Percentiles rank a stretch among this genome's conserved stretches.
phyloP scores from a whole-genome alignment of 2,797 vertebrate genomes.

The Holocentrus rufus region DNA sequence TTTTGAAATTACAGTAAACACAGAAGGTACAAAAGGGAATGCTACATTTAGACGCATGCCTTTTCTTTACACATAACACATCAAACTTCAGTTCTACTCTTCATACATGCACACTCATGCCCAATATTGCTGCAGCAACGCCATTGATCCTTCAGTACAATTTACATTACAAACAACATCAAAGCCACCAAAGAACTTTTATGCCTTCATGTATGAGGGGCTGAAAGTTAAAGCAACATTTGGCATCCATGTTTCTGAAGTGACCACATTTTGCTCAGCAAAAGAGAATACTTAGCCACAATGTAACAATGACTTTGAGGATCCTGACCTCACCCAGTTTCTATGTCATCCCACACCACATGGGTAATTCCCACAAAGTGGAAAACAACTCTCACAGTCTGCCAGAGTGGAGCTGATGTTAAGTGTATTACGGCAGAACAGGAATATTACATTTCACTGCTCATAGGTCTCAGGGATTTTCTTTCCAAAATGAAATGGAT shows the following conservation, averaged over 20 bases:
- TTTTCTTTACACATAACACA: not conserved
- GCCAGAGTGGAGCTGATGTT: conserved; percentile 20
- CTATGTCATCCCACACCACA: conserved; percentile 27
- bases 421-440: conserved; percentile 18
- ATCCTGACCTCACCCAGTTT: conserved; percentile 20
- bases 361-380: conserved; percentile 28
- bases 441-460: conserved; percentile 30
- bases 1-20: not conserved
- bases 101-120: too few species aligned
- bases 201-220: not conserved
- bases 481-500: not conserved
- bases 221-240: not conserved
- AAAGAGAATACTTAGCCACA: conserved; percentile 2
- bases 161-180: too few species aligned
- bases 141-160: too few species aligned
- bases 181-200: too few species aligned
- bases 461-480: not conserved
- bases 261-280: conserved; percentile 3
- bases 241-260: conserved; percentile 1
- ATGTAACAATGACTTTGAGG: conserved; percentile 18
- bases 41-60: not conserved
- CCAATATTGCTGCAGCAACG: too few species aligned
- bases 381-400: conserved; percentile 13
- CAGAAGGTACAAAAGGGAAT: too few species aligned
- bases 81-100: too few species aligned